Base-by-base conservation (phyloP, 1,140 invertebrate species). In the Drosophila mauritiana region DNA sequence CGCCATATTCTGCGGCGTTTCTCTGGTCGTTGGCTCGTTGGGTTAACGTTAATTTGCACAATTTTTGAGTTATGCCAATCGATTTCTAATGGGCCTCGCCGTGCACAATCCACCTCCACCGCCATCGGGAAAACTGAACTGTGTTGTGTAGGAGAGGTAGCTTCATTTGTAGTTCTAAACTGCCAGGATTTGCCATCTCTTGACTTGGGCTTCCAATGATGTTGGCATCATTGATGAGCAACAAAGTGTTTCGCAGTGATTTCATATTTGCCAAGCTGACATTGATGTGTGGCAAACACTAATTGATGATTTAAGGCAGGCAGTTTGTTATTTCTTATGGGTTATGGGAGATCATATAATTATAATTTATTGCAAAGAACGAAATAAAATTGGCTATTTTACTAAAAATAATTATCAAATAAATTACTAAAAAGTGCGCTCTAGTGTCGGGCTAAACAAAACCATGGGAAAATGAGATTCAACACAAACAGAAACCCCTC, bases 11-110 rank as follows among this genome's bases (percentile, higher is more conserved):
- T 3, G 31, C 31, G 31, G 31, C 8, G 31, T 31, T 45, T 45
- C 17, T 45, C 31, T 31, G 31, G 8, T 31, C 17, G 42, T 11
- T 45, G 17, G 15, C 1, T 45, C 42, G 10, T 4, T 15, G 42
- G 42, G 10, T 45, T 45, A 45, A 45, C 42, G 42, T 20, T 45
- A 45, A 45, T 45, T 45, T 45, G 42, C 42, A 45, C 42, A 45
- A 45, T 45, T 45, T 45, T 45, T 45, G 42, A 45, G 42, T 45
- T 45, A 45, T 45, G 42, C 20, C 42, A 45, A 45, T 45, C 42
- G 42, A 20, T 45, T 45, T 45, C 42, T 45, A 45, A 45, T 45
- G 42, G 42, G 42, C 42, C 15, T 45, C 42, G 42, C 17, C 42
- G 8, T 15, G 42, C 40, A 3, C 7, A 42, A 42, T 15, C 40